Evolutionary conservation across 2,797 vertebrate genomes (phyloP), one percentile per base, ranked within the genome.

Genomic region (Ciconia nigra): DNA sequence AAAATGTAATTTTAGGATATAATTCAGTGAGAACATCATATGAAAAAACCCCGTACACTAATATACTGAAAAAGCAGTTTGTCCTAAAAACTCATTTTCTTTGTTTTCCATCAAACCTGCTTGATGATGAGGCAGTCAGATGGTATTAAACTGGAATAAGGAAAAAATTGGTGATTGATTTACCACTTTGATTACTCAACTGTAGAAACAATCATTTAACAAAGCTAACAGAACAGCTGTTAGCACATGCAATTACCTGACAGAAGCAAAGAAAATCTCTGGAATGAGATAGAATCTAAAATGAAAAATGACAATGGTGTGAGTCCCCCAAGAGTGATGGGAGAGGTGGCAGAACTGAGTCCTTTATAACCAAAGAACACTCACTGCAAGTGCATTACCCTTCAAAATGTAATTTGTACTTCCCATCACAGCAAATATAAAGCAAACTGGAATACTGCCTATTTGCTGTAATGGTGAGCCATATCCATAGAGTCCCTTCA

Each of bases 181-280:
- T 96, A 92, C 89, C 66, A 72, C 73, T 76, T 86, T 0, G 8
- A 57, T 87, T 95, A 88, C 24, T 92, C 78, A 91, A 9, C 37
- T 78, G 79, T 59, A 94, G 82, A 93, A 96, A 95, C 76, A 89
- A 87, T 57, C 9, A 95, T 80, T 91, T 94, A 93, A 66, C 84
- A 90, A 91, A 94, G 90, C 72, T n/a, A n/a, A n/a, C n/a, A n/a
- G 61, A 97, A 77, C 67, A 87, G 74, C 44, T 85, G 74, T 80
- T 90, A 91, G 55, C 59, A 77, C 63, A 85, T 15, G 41, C 59
- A 80, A 83, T 91, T 87, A 91, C 79, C 72, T 70, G 63, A 42
- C 47, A 89, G 67, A 69, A 89, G 58, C 84, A 77, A 42, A 83
- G 59, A 77, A 74, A 67, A 83, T 57, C 65, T 87, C 58, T 54